Conservation (phyloP, 2,888 invertebrate genomes). For the Osmoderma eremita region DNA sequence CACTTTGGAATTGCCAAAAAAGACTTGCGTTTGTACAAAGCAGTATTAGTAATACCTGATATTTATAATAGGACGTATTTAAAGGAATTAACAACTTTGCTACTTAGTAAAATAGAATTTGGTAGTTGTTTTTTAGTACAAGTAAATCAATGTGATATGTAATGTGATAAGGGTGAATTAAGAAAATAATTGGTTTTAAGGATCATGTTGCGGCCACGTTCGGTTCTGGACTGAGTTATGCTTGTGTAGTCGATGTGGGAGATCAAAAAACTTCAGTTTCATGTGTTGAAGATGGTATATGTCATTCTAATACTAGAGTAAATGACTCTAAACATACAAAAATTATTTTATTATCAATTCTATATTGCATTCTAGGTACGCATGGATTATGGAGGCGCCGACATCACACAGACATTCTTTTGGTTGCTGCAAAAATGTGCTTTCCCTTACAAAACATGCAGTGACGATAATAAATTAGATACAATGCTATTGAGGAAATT, state of each 20-base stretch:
- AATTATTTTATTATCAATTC: background rate
- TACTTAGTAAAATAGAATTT: slow-evolving; percentile 85
- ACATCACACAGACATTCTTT: slow-evolving; percentile 88
- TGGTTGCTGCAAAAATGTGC: slow-evolving; percentile 90
- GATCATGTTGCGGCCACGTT: slow-evolving; percentile 89
- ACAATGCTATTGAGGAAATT: slow-evolving; percentile 82
- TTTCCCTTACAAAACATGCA: slow-evolving; percentile 86
- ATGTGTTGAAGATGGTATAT: slow-evolving; percentile 96
- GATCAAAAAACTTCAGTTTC: slow-evolving; percentile 96
- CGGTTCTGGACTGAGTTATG: slow-evolving; percentile 84
- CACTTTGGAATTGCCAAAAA: slow-evolving; percentile 78
- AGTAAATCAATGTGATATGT: slow-evolving; percentile 63
- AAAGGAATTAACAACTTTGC: slow-evolving; percentile 82
- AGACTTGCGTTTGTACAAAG: slow-evolving; percentile 82
- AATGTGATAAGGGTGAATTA: no score
- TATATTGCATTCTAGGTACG: slow-evolving; percentile 62
- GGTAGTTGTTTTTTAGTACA: slow-evolving; percentile 86
- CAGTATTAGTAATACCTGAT: slow-evolving; percentile 89
- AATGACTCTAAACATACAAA: slow-evolving; percentile 39
- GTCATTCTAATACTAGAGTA: slow-evolving; percentile 85
- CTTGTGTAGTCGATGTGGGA: slow-evolving; percentile 95
- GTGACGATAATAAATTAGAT: slow-evolving; percentile 78
- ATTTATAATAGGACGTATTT: slow-evolving; percentile 87
- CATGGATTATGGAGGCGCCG: slow-evolving; percentile 90
- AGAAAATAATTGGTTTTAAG: slow-evolving; percentile 60